phyloP scores from a whole-genome alignment of 2,797 vertebrate species.

The Vireo griseus region DNA sequence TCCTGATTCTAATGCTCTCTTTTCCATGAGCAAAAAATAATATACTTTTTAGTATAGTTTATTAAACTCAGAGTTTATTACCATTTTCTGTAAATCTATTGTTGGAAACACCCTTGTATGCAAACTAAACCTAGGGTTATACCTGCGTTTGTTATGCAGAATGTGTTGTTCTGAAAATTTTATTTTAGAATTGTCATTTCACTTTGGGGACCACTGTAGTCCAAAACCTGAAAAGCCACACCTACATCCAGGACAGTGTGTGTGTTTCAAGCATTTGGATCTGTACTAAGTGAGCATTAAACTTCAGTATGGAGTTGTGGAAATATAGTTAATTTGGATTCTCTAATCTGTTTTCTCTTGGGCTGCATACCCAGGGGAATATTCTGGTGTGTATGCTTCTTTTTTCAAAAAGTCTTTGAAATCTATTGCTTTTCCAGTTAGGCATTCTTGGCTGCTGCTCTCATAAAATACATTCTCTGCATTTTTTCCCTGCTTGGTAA shows the following conservation, averaged over 20 bases:
- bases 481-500: slow-evolving; percentile 50
- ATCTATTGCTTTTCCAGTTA: slow-evolving; percentile 61
- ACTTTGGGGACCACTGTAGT: not conserved
- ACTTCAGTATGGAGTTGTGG: slow-evolving; percentile 14
- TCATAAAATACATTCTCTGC: slow-evolving; percentile 62
- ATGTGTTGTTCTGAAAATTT: not conserved
- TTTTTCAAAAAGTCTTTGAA: slow-evolving; percentile 35
- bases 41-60: not conserved
- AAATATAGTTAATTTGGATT: slow-evolving; percentile 77
- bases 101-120: not conserved
- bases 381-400: slow-evolving; percentile 91
- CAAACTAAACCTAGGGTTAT: not conserved
- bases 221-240: not conserved
- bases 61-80: not conserved
- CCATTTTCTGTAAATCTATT: not conserved
- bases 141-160: not conserved
- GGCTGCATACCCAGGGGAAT: slow-evolving; percentile 86
- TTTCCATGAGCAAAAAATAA: not conserved
- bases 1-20: not conserved
- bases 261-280: not conserved
- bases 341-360: slow-evolving; percentile 79
- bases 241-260: not conserved
- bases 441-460: slow-evolving; percentile 66
- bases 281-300: slow-evolving; percentile 42
- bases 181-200: not conserved